Base-by-base conservation (phyloP, 2,797 vertebrate genomes). In the Pangasius krempfi region DNA sequence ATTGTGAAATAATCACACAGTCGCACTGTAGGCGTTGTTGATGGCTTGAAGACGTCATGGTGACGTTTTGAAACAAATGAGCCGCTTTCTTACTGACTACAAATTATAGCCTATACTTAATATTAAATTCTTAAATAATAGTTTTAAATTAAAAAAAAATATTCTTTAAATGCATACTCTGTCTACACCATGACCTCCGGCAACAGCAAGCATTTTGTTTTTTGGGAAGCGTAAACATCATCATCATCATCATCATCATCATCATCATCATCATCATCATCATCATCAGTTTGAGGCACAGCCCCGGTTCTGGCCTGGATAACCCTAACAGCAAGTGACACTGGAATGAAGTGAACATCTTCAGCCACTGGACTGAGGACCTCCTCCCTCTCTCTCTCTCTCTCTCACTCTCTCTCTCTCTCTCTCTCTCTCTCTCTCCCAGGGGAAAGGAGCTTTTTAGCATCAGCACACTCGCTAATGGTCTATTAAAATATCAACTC, bases 401-500 rank as follows among this genome's bases (percentile, higher is more conserved):
- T 84, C 76, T 79, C 50, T 56, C 56, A 12, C 82, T 72, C 66
- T 54, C 83, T 25, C 81, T n/a, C 60, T 56, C 27, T 54, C 64
- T 70, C 62, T 37, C n/a, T 50, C 70, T 58, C 50, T 75, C 68
- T 76, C 85, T 84, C 70, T 47, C 86, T 90, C 92, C 91, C 87
- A 44, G 80, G 89, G 90, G 92, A 92, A 18, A 47, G n/a, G 88
- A 88, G 92, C 93, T 90, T 94, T 93, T 93, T 92, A 93, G 92
- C 90, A 90, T 93, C 92, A 90, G 90, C 88, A 90, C 92, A 91
- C 92, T 94, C 85, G 89, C 92, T 94, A 94, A 94, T 93, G 93
- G 93, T 92, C 93, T 93, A 92, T 94, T 94, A 93, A 94, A 94
- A 94, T 94, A 94, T 94, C 92, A 93, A 94, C 93, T 92, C 92